Evolutionary conservation across 2,888 invertebrate species (phyloP).

Genomic region (Eustalomyia histrio): DNA sequence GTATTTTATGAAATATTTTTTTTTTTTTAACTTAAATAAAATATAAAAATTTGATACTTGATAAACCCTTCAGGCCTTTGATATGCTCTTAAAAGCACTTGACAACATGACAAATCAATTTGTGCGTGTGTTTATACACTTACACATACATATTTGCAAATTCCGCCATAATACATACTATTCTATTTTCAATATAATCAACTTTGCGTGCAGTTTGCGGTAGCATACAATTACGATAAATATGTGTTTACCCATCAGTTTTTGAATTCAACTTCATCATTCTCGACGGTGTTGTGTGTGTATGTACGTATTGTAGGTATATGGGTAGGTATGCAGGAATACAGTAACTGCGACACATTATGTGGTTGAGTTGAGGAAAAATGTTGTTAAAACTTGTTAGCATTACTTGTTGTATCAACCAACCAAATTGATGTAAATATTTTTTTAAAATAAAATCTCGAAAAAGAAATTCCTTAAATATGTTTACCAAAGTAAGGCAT

Average conservation of each 20-base stretch:
- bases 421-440: slow-evolving; percentile 42
- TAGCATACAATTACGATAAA: slow-evolving; percentile 44
- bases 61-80: background rate
- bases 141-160: background rate
- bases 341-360: background rate
- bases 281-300: background rate
- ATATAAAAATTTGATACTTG: background rate
- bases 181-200: slow-evolving; percentile 30
- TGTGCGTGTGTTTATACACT: slow-evolving; percentile 1
- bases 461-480: slow-evolving; percentile 34
- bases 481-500: slow-evolving; percentile 29
- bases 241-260: slow-evolving; percentile 11
- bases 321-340: background rate
- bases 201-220: slow-evolving; percentile 39
- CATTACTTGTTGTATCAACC: slow-evolving; percentile 3
- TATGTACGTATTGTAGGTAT: background rate
- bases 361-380: slow-evolving; percentile 19
- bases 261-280: slow-evolving; percentile 9
- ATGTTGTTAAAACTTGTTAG: slow-evolving; percentile 36
- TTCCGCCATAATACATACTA: background rate
- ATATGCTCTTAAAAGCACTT: slow-evolving; percentile 9
- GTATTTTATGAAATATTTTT: background rate
- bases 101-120: slow-evolving; percentile 47
- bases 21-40: background rate
- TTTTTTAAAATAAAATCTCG: slow-evolving; percentile 29